Conservation (phyloP, 2,113 vertebrate species). For the Bufo gargarizans region DNA sequence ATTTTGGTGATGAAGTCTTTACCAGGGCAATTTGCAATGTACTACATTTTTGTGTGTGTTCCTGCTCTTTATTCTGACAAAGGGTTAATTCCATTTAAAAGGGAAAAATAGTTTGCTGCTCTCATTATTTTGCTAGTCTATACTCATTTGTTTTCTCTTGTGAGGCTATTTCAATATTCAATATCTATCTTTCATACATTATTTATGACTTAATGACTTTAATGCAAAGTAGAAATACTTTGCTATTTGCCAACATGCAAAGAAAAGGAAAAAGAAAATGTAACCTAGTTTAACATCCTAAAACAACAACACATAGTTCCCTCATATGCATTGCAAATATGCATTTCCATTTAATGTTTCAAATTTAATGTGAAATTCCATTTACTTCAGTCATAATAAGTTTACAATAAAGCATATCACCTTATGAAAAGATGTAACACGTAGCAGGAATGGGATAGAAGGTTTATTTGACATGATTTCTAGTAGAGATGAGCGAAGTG, state of each 20-base stretch:
- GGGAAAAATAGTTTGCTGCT: constrained; percentile 20
- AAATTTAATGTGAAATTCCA: background rate
- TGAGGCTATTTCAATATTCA: constrained; percentile 54
- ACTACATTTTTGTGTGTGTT: background rate
- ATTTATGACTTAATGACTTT: constrained; percentile 55
- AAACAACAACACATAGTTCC: background rate
- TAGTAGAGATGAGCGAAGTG: background rate
- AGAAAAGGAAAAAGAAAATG: constrained; percentile 43
- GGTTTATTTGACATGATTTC: background rate
- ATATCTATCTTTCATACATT: constrained; percentile 55
- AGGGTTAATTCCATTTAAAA: constrained; percentile 43
- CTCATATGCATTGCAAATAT: constrained; percentile 35
- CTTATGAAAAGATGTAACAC: background rate
- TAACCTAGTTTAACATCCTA: constrained; percentile 41
- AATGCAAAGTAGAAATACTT: constrained; percentile 49
- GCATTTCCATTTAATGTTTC: background rate
- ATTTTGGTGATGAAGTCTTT: background rate
- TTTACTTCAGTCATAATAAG: constrained; percentile 4
- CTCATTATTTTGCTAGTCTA: constrained; percentile 46
- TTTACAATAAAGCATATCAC: background rate
- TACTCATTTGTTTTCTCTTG: constrained; percentile 47
- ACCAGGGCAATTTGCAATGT: background rate
- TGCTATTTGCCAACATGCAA: constrained; percentile 50
- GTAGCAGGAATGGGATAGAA: background rate
- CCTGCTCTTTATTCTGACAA: background rate